These are phyloP conservation scores for Lagocephalus sceleratus DNA, from an alignment of 2,797 vertebrate genomes.

Conservation along the genomic window DNA sequence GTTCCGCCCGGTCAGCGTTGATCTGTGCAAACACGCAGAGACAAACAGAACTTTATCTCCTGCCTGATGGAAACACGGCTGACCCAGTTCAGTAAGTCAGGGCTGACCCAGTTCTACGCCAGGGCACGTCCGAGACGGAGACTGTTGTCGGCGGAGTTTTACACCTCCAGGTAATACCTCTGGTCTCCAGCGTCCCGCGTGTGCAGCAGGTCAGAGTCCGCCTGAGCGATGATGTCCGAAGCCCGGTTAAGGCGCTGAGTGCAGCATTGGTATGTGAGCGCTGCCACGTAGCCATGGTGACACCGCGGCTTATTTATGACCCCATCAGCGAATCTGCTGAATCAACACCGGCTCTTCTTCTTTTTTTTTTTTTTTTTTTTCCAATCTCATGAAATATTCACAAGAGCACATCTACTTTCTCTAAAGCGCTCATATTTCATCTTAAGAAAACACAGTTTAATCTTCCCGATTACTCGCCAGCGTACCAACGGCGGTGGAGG, in stretches of 20 bases:
- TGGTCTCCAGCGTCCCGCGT: too few relatives aligned
- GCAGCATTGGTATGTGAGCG: conserved; percentile 21
- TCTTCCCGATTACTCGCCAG: conserved; percentile 18
- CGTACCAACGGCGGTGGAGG: conserved; percentile 3
- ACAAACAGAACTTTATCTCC: too few relatives aligned
- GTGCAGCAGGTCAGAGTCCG: too few relatives aligned
- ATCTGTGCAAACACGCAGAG: too few relatives aligned
- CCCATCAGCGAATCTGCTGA: conserved; percentile 21
- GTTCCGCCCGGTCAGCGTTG: too few relatives aligned
- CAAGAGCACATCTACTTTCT: conserved; percentile 9
- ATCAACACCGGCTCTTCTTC: conserved; percentile 15
- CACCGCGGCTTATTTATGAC: conserved; percentile 35
- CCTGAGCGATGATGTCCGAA: neutral
- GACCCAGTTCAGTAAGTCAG: too few relatives aligned
- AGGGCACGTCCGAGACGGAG: too few relatives aligned
- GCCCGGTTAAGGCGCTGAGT: conserved; percentile 15
- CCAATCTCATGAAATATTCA: conserved; percentile 22
- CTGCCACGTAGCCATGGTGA: conserved; percentile 17
- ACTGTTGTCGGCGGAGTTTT: too few relatives aligned
- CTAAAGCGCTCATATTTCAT: conserved; percentile 18
- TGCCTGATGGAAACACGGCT: too few relatives aligned
- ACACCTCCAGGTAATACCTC: too few relatives aligned
- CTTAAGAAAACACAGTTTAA: conserved; percentile 21
- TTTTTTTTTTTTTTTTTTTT: neutral
- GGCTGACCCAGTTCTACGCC: too few relatives aligned